Base-by-base conservation (phyloP, 2,888 invertebrate species). In the Ennomos erosarius region DNA sequence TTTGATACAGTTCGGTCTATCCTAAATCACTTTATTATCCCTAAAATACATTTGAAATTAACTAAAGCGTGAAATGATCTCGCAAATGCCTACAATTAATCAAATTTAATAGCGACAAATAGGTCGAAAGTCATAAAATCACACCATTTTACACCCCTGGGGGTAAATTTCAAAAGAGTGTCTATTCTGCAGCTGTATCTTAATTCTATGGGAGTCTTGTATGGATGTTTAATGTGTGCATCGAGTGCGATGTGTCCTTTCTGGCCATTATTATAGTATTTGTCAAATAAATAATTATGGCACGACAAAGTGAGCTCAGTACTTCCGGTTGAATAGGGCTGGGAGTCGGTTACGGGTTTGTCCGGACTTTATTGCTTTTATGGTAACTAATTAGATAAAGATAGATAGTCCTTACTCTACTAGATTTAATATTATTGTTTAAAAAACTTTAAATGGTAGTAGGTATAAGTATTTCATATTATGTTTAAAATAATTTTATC, bases 251-350 rank as follows among this genome's bases (percentile, higher is more conserved):
- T 73, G 70, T 72, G 70, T 69, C 68, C 59, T 53, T 65, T 62
- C 59, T 85, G 84, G 84, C 89, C 84, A 90, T 90, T 88, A 88
- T 87, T 88, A 85, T 78, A 81, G 82, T 85, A 88, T 90, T 89
- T 88, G 88, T 89, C 88, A 86, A 85, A 87, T 89, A 84, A 88
- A 26, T 26, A 26, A 88, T 88, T 82, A 83, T 78, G 68, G 67
- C 68, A 69, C 73, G 78, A 78, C 78, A 81, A 81, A 79, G 26
- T 75, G 73, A 70, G 55, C 62, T 59, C 60, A 71, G 81, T 82
- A 78, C 84, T 86, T 86, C 86, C 84, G 80, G 51, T 48, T 26
- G 51, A 36, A 52, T 61, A 63, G 64, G 57, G 60, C 39, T 61
- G 48, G 48, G 39, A 13, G 12, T n/a, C n/a, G n/a, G 13, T 39